Evolutionary conservation across 92 coral and sea anemone species (phyloP).

Genomic region (Epizoanthus rinbou): DNA sequence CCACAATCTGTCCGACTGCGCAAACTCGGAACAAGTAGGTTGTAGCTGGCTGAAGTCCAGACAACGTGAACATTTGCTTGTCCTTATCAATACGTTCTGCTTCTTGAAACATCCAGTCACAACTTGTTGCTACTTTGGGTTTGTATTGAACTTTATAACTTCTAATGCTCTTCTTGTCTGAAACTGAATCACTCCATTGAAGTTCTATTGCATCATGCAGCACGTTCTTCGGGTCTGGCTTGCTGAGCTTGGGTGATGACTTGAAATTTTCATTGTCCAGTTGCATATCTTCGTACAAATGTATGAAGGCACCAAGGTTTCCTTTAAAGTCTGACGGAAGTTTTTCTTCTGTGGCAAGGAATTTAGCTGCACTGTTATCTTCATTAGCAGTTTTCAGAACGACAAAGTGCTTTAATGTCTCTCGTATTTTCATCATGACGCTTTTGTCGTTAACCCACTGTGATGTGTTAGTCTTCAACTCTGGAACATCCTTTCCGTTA

Average conservation of each 20-base stretch:
- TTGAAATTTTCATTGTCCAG: no score
- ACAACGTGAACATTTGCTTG: no score
- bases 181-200: no score
- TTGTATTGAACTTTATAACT: no score
- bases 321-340: slow-evolving; percentile 12
- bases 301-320: slow-evolving; percentile 43
- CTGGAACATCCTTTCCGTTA: background rate
- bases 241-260: no score
- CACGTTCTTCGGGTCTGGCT: no score
- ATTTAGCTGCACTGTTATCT: slow-evolving; percentile 36
- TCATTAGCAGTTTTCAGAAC: slow-evolving; percentile 22
- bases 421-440: slow-evolving; percentile 11
- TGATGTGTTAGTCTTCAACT: slow-evolving; percentile 9
- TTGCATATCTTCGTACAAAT: slow-evolving; percentile 36
- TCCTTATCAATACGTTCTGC: no score
- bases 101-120: no score
- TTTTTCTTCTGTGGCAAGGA: slow-evolving; percentile 47
- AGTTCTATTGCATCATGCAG: no score
- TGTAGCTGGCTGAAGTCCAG: background rate
- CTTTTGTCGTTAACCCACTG: slow-evolving; percentile 1
- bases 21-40: slow-evolving; percentile 34
- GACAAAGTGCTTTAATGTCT: slow-evolving; percentile 19
- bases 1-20: slow-evolving; percentile 28
- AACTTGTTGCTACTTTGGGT: no score
- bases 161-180: no score